Evolutionary conservation across 2,113 vertebrate genomes (phyloP).

Genomic region (Ictalurus furcatus): DNA sequence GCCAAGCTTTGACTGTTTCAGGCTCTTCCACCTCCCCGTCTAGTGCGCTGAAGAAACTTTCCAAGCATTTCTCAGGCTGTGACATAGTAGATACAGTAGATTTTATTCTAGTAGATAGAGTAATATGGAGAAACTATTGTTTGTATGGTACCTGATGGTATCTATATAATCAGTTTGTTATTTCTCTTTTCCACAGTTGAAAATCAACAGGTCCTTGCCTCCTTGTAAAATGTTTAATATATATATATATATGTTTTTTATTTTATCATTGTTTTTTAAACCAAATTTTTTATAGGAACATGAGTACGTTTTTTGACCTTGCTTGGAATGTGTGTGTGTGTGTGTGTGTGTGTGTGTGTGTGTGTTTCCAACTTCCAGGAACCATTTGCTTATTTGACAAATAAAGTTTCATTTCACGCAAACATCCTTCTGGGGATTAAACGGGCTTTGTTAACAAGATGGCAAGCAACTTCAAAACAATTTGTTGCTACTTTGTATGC

Average conservation of each 20-base stretch:
- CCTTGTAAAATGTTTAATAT: neutral
- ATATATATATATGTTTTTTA: too few relatives aligned
- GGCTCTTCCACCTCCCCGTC: conserved; percentile 20
- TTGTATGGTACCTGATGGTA: neutral
- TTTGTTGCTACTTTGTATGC: conserved; percentile 23
- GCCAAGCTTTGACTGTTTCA: conserved; percentile 40
- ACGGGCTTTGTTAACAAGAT: conserved; percentile 66
- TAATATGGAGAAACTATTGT: conserved; percentile 18
- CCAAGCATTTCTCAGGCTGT: conserved; percentile 25
- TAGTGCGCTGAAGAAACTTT: conserved; percentile 38
- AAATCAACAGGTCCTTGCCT: neutral
- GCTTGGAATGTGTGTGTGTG: neutral
- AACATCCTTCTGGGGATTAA: conserved; percentile 61
- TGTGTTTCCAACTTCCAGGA: neutral
- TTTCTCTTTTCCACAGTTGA: neutral
- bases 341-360: neutral
- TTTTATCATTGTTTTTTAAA: neutral
- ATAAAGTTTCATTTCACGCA: conserved; percentile 47
- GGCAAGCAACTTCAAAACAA: conserved; percentile 59
- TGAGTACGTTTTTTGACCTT: neutral
- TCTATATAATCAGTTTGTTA: neutral
- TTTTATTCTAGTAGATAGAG: conserved; percentile 22
- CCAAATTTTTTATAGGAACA: neutral
- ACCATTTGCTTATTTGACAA: conserved; percentile 23
- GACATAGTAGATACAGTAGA: conserved; percentile 30